phyloP scores from a whole-genome alignment of 2,797 vertebrate species.

The Morus bassanus region DNA sequence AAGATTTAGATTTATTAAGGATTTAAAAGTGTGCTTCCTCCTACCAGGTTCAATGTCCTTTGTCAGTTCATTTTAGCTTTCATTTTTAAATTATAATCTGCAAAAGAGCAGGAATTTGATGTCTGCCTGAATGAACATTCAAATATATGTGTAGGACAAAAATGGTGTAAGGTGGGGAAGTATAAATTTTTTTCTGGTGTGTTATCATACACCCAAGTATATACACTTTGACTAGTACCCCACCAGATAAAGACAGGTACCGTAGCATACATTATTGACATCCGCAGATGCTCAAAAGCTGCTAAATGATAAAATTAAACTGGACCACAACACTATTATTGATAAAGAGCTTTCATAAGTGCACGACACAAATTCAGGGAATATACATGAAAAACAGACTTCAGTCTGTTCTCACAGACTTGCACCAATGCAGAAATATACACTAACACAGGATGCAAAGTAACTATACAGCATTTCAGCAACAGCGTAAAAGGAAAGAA shows the following conservation, averaged over 20 bases:
- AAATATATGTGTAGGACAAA: not conserved
- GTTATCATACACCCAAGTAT: not conserved
- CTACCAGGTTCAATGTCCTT: not conserved
- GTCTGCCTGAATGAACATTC: not conserved
- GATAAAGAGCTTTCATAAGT: not conserved
- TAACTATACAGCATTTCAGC: not conserved
- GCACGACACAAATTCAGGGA: not conserved
- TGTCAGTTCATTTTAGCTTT: not conserved
- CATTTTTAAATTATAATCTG: not conserved
- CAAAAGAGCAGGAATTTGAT: not conserved
- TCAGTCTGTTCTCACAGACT: not conserved
- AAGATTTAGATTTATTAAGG: not conserved
- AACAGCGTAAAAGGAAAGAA: not conserved
- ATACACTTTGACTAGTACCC: not conserved
- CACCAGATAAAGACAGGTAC: not conserved
- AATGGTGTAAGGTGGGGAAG: not conserved
- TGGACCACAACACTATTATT: not conserved
- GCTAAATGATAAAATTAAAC: not conserved
- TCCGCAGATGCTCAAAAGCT: not conserved
- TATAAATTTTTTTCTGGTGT: not conserved
- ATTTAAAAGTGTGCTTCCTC: not conserved
- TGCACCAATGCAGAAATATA: not conserved
- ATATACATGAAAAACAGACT: not conserved
- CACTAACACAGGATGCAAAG: accelerated
- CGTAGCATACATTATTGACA: not conserved